Percentiles rank a stretch among this genome's conserved stretches.
Conservation (phyloP, 1,140 invertebrate species). For the Whitmania pigra region DNA sequence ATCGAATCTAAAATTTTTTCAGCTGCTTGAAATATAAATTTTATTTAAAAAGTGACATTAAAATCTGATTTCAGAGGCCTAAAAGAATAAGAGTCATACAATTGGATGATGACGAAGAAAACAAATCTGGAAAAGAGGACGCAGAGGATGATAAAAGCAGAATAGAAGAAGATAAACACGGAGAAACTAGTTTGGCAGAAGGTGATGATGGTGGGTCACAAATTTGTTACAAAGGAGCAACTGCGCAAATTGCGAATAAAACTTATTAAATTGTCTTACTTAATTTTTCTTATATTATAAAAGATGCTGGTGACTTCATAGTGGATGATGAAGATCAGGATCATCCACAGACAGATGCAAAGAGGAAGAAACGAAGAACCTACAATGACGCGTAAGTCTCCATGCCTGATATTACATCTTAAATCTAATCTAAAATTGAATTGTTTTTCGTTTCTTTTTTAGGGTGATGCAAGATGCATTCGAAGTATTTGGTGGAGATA, state of each 20-base stretch:
- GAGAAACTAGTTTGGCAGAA: neutral
- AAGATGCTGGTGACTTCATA: slow-evolving; percentile 87
- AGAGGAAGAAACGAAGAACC: slow-evolving; percentile 60
- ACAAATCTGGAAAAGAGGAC: neutral
- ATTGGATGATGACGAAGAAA: neutral
- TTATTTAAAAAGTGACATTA: neutral
- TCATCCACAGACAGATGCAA: slow-evolving; percentile 69
- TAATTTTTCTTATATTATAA: slow-evolving; percentile 14
- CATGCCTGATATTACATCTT: no score
- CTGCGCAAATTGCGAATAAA: neutral
- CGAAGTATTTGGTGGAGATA: slow-evolving; percentile 95
- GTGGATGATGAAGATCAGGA: slow-evolving; percentile 67
- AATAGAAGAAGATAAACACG: neutral
- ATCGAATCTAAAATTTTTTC: neutral
- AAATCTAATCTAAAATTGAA: no score
- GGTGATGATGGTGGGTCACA: neutral
- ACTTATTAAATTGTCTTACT: neutral
- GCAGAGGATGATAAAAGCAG: neutral
- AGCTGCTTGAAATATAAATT: neutral
- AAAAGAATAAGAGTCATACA: neutral
- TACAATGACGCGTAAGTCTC: slow-evolving; percentile 72
- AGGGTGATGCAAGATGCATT: slow-evolving; percentile 91
- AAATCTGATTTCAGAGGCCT: neutral
- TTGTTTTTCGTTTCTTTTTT: slow-evolving; percentile 20
- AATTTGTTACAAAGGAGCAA: neutral